Percentiles rank a stretch among this genome's conserved stretches.
Conservation (phyloP, 2,113 vertebrate genomes). For the Tetrao urogallus region DNA sequence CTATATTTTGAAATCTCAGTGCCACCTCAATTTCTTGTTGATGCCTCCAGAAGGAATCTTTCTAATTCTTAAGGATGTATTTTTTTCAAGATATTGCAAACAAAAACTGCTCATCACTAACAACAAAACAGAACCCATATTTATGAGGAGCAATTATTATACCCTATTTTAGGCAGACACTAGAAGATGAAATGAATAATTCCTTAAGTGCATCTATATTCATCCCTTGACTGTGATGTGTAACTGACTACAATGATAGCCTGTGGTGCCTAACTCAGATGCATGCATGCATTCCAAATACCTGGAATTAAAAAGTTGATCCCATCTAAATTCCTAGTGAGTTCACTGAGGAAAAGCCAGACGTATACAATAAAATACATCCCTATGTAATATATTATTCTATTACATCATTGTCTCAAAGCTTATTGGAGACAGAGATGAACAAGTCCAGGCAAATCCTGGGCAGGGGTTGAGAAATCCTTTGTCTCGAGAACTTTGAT, state of each 20-base stretch:
- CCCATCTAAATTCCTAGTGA: background rate
- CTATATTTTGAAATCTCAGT: background rate
- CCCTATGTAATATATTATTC: background rate
- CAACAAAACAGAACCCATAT: rapidly evolving
- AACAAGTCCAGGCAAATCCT: no score
- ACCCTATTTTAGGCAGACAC: background rate
- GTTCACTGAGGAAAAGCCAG: background rate
- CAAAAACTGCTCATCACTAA: no score
- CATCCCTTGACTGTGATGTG: background rate
- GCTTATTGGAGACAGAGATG: no score
- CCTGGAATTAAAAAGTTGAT: background rate
- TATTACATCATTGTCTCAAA: no score
- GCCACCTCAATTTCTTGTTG: background rate
- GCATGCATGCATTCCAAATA: background rate
- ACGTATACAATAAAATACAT: background rate
- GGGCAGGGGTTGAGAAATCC: no score
- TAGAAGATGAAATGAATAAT: background rate
- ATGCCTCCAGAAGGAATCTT: background rate
- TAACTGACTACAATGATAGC: background rate
- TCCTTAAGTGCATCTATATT: background rate
- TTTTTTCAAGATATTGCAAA: background rate
- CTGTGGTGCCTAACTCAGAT: background rate
- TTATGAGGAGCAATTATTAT: background rate
- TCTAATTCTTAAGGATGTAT: rapidly evolving
- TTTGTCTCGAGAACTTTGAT: no score